These are phyloP conservation scores for Cerastis leucographa DNA, from an alignment of 2,888 invertebrate species.

Conservation along the genomic window DNA sequence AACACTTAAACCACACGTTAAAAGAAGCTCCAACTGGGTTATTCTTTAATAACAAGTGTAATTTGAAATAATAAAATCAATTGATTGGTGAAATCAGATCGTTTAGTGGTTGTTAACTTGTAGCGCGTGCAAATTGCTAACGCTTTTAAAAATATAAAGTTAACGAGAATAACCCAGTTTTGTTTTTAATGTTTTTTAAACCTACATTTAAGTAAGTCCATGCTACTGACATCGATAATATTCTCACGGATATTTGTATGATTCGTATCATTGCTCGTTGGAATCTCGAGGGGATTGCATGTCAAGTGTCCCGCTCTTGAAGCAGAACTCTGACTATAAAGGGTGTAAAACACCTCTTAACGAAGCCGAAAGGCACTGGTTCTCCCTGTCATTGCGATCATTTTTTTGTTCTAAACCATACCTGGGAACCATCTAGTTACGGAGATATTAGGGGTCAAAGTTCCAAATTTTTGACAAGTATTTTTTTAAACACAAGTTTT, in stretches of 20 bases:
- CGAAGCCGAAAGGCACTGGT: no score
- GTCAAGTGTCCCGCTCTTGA: conserved; percentile 38
- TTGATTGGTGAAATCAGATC: conserved; percentile 56
- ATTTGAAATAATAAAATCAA: conserved; percentile 61
- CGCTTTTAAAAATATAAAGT: conserved; percentile 57
- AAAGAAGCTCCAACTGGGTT: conserved; percentile 42
- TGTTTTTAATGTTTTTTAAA: conserved; percentile 45
- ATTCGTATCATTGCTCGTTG: conserved; percentile 19
- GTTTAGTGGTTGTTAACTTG: conserved; percentile 48
- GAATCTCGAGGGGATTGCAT: conserved; percentile 30
- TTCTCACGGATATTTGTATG: conserved; percentile 42
- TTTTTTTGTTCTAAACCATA: no score
- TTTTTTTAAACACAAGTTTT: no score
- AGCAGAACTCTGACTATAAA: conserved; percentile 16
- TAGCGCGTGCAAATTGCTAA: conserved; percentile 64
- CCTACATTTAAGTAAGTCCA: conserved; percentile 40
- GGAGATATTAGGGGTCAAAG: no score
- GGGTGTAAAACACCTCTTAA: no score
- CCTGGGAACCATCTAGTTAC: no score
- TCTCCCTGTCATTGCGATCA: no score
- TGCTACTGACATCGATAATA: conserved; percentile 51
- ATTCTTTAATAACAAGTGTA: conserved; percentile 50
- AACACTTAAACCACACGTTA: conserved; percentile 33
- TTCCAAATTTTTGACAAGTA: no score
- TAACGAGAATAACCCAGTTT: conserved; percentile 65